Evolutionary conservation across 2,888 invertebrate genomes (phyloP), one percentile per base, ranked within the genome.

Genomic region (Poecilus cupreus): DNA sequence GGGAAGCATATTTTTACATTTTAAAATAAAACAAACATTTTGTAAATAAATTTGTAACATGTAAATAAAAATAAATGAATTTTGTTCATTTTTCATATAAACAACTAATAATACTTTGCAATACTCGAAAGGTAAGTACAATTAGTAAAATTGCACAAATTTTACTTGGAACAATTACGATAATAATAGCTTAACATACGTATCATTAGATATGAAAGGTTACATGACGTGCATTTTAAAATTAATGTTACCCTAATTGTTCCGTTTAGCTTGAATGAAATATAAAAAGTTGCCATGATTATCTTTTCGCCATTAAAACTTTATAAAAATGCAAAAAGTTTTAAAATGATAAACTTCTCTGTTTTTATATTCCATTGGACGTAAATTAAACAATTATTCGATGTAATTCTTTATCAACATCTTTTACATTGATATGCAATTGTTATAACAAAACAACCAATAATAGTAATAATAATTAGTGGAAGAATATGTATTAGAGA

Each of bases 1-100:
- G 72, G 78, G 80, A 80, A 80, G 80, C 80, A 80, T 80, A 72
- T 72, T 72, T 80, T 72, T 79, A 78, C 80, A 80, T 80, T 68
- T 78, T 16, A 43, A 26, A 68, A 75, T 16, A n/a, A 75, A 24
- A 64, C 13, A 37, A 68, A 68, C 37, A 68, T 18, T 16, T 68
- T 37, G 60, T 60, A 60, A 60, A 60, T 60, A 68, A 51, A 51
- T 51, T 51, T 51, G 11, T 37, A 68, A 68, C 37, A 68, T 32
- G 6, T 51, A 51, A 51, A 51, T 51, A 51, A 51, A 64, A 64
- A 68, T 18, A 32, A 32, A 64, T 16, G 13, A 68, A 37, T 32
- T 32, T 68, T 37, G 64, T 68, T 32, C 8, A 0, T 32, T 32
- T 51, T 13, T 60, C 32, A 54, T 68, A 32, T 68, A 18, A 18